Evolutionary conservation across 2,888 invertebrate genomes (phyloP), one percentile per base, ranked within the genome.

Genomic region (Dynastes grantii): DNA sequence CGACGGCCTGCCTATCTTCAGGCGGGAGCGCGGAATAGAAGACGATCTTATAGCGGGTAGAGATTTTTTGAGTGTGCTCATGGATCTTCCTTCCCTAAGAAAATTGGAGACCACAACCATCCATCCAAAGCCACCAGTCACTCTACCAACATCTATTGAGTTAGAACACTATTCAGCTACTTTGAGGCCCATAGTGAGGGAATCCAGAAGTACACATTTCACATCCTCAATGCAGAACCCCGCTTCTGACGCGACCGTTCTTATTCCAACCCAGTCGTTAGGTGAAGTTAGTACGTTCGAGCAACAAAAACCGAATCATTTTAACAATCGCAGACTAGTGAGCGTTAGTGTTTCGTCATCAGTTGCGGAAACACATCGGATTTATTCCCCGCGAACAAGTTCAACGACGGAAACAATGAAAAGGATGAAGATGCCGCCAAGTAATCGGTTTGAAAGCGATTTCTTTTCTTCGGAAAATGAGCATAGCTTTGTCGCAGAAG

Each of bases 401-500:
- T 73, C 77, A 32, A 63, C 40, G n/a, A 29, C 32, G 13, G 63
- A 73, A 40, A 53, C 40, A 13, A 73, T 61, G 27, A 80, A 80
- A 67, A 37, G 2, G 55, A 71, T 81, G 55, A 81, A 84, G 2
- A 71, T 32, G 83, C 82, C n/a, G 78, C 81, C 6, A 82, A 83
- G 9, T 84, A 83, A 0, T 80, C 77, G 4, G 5, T 61, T 22
- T 16, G 80, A 83, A 4, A 82, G 85, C 1, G 87, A 84, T 8
- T 84, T 83, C 68, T 81, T 87, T 71, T 86, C 87, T 2, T 87
- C 88, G 0, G 88, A 90, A 82, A 89, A 90, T 75, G 86, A 88
- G 55, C 90, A 88, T n/a, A 90, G 89, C 79, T 87, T 90, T 76
- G 87, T 90, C 49, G 90, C 92, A 51, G 91, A 91, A 78, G 91